phyloP scores from a whole-genome alignment of 2,797 vertebrate genomes.

The Pipistrellus nathusii region DNA sequence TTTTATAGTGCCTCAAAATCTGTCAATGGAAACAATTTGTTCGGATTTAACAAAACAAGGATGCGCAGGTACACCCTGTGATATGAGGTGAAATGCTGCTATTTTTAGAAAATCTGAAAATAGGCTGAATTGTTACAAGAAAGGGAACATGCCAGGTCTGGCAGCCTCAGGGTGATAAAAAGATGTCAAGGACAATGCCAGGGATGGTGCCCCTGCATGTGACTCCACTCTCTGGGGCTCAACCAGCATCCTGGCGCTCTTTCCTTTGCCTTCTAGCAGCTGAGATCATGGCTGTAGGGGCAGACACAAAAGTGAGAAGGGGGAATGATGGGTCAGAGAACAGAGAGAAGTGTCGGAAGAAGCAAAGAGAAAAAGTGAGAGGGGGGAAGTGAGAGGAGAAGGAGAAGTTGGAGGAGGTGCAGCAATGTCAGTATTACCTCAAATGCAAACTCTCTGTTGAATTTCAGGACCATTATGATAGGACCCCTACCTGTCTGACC shows the following conservation, averaged over 20 bases:
- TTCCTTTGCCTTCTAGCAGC: background rate
- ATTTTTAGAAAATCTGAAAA: conserved; percentile 70
- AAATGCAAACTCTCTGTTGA: background rate
- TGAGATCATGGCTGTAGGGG: background rate
- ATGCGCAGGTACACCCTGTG: background rate
- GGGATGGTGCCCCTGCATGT: background rate
- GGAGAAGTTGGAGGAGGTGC: background rate
- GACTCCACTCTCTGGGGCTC: background rate
- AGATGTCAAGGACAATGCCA: background rate
- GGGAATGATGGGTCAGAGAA: background rate
- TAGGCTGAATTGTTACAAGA: conserved; percentile 46
- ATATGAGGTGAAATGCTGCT: conserved; percentile 52
- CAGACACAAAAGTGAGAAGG: background rate
- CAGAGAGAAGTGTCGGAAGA: background rate
- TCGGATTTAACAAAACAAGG: conserved; percentile 63
- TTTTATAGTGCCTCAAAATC: conserved; percentile 48
- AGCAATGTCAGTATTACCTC: background rate
- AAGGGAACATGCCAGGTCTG: conserved; percentile 11
- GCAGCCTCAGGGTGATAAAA: background rate
- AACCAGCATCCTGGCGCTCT: background rate
- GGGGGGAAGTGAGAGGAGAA: background rate
- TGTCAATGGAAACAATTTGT: conserved; percentile 55
- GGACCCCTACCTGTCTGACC: background rate
- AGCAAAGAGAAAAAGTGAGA: background rate
- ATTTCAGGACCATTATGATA: background rate